These are phyloP conservation scores for Anser cygnoides DNA, from an alignment of 2,113 vertebrate species.

Conservation along the genomic window DNA sequence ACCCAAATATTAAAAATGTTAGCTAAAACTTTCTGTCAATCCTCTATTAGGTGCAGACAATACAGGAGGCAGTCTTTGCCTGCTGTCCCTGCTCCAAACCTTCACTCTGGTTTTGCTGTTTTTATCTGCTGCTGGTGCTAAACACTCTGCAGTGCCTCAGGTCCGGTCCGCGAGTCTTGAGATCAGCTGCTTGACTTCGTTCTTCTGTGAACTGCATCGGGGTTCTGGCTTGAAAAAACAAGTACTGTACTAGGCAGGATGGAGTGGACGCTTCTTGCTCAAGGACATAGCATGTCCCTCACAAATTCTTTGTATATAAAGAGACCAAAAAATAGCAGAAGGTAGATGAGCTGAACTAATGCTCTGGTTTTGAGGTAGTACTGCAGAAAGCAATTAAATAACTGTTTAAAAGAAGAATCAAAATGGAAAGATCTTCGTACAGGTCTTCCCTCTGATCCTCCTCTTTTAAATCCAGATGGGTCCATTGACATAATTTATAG, in stretches of 20 bases:
- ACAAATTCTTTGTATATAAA: neutral
- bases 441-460: neutral
- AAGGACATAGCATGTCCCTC: neutral
- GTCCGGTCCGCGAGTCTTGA: neutral
- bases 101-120: neutral
- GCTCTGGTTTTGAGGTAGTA: neutral
- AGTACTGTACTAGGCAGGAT: neutral
- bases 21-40: neutral
- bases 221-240: neutral
- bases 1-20: neutral
- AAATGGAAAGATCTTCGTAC: neutral
- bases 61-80: neutral
- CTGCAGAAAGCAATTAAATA: neutral
- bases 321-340: neutral
- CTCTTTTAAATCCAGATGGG: neutral
- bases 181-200: neutral
- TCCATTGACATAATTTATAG: neutral
- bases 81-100: neutral
- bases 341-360: neutral
- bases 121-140: neutral
- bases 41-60: neutral
- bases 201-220: neutral
- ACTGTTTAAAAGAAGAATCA: neutral
- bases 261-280: neutral
- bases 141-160: neutral